Base-by-base conservation (phyloP, 2,888 invertebrate species). In the Leucophenga maculata region DNA sequence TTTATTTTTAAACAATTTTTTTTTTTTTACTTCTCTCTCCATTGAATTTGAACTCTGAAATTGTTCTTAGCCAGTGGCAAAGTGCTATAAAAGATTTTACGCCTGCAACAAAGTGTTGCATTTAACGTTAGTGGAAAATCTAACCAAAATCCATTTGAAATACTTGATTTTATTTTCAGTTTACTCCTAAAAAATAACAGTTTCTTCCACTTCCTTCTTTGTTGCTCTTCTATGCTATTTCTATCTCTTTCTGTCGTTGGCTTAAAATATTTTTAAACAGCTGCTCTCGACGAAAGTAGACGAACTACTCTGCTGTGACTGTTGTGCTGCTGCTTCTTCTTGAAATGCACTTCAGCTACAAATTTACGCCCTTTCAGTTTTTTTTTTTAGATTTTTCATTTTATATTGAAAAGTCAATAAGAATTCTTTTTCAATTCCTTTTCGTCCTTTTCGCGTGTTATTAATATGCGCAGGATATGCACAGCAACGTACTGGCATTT, bases 131-230 rank as follows among this genome's bases (percentile, higher is more conserved):
- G 60, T 20, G 60, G 60, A 39, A 60, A 39, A 60, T 60, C 60
- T 60, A n/a, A 60, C 11, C 1, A 39, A 60, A 60, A 60, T 44
- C 60, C 60, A 60, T 39, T 60, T 60, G 31, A 59, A 59, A 59
- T 16, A 59, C 59, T 59, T 59, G 26, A 26, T 26, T 26, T 4
- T 26, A 26, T 26, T 26, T 26, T 2, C 26, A 26, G 26, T 4
- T 26, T 26, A 26, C 26, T n/a, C 26, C 4, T 39, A 11, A 11
- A 39, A 39, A 39, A 39, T 39, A 39, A 39, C 39, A 6, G 39
- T 39, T 39, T 39, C 8, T 39, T 39, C 8, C 8, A 39, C 39
- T 39, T 39, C 39, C 39, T 39, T 39, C 39, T 39, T 39, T 57
- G 20, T 26, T 44, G n/a, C 20, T 60, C 44, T 60, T 18, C 39